Conservation (phyloP, 2,797 vertebrate species). For the Podargus strigoides region DNA sequence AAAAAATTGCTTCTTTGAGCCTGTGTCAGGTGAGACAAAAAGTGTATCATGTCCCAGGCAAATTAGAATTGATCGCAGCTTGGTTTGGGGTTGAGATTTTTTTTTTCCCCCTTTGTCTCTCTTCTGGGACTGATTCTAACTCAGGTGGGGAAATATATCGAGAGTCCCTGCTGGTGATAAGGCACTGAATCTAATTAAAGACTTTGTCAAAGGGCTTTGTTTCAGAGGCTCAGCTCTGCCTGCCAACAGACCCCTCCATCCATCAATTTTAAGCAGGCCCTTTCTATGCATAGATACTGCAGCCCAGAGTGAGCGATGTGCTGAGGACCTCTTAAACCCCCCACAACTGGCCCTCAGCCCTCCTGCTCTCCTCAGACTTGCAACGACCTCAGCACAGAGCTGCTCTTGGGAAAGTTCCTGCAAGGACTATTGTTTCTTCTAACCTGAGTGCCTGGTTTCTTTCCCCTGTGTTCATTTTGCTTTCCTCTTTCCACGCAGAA, state of each 20-base stretch:
- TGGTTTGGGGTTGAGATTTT: neutral
- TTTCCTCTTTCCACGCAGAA: neutral
- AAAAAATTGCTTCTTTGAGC: constrained; percentile 38
- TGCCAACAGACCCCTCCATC: neutral
- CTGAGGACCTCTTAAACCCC: neutral
- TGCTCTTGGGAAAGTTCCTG: neutral
- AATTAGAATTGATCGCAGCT: constrained; percentile 52
- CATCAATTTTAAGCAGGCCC: neutral
- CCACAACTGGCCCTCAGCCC: neutral
- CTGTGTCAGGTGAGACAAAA: constrained; percentile 38
- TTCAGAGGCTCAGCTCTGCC: neutral
- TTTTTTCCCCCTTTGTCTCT: neutral
- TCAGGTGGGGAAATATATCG: neutral
- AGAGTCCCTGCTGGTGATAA: neutral
- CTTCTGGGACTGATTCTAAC: neutral
- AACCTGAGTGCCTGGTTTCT: neutral
- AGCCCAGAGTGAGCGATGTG: neutral
- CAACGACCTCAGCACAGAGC: neutral
- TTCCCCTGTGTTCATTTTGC: neutral
- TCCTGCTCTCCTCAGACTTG: neutral
- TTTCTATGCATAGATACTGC: neutral
- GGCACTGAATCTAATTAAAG: constrained; percentile 21
- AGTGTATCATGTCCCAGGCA: neutral
- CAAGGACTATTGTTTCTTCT: neutral
- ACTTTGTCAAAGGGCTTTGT: constrained; percentile 24